Percentiles rank a stretch among this genome's conserved stretches.
Evolutionary conservation across 2,888 invertebrate genomes (phyloP).

Genomic region (Leucophora obtusa): DNA sequence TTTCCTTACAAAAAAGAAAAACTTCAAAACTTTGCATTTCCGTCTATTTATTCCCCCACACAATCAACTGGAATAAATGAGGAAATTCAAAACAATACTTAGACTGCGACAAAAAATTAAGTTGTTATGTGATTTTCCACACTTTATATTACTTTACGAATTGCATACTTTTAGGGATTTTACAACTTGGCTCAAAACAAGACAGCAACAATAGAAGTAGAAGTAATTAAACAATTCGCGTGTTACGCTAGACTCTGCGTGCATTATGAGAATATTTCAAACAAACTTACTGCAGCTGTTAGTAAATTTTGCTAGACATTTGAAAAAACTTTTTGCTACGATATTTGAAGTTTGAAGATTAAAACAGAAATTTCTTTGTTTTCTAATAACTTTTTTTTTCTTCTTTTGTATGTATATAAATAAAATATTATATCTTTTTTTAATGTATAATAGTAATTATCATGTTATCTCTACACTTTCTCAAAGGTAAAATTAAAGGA

Average conservation of each 20-base stretch:
- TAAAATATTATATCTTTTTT: neutral
- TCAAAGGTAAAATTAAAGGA: slow-evolving; percentile 13
- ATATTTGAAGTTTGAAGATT: neutral
- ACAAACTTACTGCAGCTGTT: slow-evolving; percentile 20
- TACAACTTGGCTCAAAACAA: neutral
- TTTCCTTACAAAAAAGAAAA: neutral
- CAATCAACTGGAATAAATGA: neutral
- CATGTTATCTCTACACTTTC: slow-evolving; percentile 30
- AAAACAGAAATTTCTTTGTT: neutral
- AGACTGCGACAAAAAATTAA: slow-evolving; percentile 23
- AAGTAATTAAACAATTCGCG: slow-evolving; percentile 61
- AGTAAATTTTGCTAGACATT: slow-evolving; percentile 7
- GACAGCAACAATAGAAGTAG: neutral
- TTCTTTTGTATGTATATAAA: neutral
- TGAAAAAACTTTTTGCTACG: neutral
- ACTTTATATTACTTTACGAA: slow-evolving; percentile 22
- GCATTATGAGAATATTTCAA: slow-evolving; percentile 37
- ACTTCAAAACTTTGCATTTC: slow-evolving; percentile 32
- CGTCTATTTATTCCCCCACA: neutral
- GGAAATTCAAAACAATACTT: slow-evolving; percentile 3
- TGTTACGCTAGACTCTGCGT: slow-evolving; percentile 39
- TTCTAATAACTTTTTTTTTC: neutral
- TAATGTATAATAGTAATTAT: slow-evolving; percentile 47
- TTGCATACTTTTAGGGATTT: slow-evolving; percentile 51
- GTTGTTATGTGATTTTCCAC: slow-evolving; percentile 36